phyloP scores from a whole-genome alignment of 92 coral and sea anemone genomes.

The Phenganax subtilis region DNA sequence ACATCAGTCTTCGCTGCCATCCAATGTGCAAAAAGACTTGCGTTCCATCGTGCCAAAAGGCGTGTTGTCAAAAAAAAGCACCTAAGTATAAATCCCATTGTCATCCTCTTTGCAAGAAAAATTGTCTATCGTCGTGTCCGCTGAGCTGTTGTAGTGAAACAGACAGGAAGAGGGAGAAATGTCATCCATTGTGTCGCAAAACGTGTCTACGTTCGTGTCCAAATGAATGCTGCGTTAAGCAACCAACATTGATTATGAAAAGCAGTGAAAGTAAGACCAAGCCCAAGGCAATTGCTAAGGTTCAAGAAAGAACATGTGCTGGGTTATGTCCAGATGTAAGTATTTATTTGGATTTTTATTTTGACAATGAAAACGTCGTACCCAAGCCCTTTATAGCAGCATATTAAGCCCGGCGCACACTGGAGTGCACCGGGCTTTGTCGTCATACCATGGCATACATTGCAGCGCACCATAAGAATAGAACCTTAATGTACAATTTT shows the following conservation, averaged over 20 bases:
- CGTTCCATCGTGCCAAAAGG: constrained; percentile 67
- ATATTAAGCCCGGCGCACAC: no score
- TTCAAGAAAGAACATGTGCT: constrained; percentile 1
- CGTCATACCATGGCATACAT: no score
- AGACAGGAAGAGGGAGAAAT: constrained; percentile 29
- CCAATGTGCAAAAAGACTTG: constrained; percentile 67
- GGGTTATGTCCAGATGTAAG: constrained; percentile 35
- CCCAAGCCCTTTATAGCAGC: no score
- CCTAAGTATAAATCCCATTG: constrained; percentile 26
- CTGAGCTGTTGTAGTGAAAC: constrained; percentile 26
- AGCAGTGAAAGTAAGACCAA: not conserved
- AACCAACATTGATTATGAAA: constrained; percentile 21
- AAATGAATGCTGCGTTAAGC: constrained; percentile 24
- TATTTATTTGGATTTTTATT: not conserved
- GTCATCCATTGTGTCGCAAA: constrained; percentile 40
- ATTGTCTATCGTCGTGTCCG: constrained; percentile 37
- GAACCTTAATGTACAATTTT: no score
- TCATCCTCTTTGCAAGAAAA: constrained; percentile 37
- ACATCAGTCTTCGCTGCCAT: constrained; percentile 61
- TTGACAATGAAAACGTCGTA: not conserved
- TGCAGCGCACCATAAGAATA: no score
- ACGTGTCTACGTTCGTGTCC: constrained; percentile 37
- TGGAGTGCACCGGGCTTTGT: no score
- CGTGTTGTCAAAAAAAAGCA: constrained; percentile 40
- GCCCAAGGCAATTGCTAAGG: not conserved